These are phyloP conservation scores for Amaurobius ferox DNA, from an alignment of 2,888 invertebrate genomes.

Conservation along the genomic window DNA sequence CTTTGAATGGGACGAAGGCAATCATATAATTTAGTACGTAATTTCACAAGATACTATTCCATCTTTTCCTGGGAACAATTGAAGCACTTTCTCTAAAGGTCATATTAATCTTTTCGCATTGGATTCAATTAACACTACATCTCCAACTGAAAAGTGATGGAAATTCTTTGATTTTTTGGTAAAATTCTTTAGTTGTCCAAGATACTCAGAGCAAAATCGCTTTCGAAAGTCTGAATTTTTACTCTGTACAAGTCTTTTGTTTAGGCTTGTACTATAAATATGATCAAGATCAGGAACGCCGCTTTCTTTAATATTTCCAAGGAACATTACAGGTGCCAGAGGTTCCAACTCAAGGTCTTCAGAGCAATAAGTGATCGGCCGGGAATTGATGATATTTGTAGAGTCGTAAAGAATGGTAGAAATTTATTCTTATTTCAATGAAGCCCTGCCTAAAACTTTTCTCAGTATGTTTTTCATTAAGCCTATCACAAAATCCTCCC, in stretches of 20 bases:
- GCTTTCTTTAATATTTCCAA: not conserved
- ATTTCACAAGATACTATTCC: not conserved
- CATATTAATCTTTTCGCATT: not conserved
- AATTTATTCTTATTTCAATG: no score
- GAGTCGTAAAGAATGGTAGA: not conserved
- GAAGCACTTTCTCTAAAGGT: not conserved
- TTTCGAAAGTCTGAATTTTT: not conserved
- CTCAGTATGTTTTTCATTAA: no score
- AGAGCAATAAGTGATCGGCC: not conserved
- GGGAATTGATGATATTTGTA: not conserved
- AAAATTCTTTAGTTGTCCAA: not conserved
- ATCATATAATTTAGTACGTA: not conserved
- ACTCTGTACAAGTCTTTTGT: not conserved
- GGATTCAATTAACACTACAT: no score
- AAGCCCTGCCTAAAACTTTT: no score
- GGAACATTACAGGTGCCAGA: not conserved
- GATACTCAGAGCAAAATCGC: not conserved
- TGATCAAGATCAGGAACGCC: not conserved
- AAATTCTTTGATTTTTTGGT: not conserved
- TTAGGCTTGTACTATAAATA: not conserved
- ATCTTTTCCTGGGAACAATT: not conserved
- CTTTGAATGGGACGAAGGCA: not conserved
- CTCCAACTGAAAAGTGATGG: not conserved
- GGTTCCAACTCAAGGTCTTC: not conserved
- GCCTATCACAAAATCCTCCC: no score